Conservation (phyloP, 2,797 vertebrate species). For the Microtus californicus region DNA sequence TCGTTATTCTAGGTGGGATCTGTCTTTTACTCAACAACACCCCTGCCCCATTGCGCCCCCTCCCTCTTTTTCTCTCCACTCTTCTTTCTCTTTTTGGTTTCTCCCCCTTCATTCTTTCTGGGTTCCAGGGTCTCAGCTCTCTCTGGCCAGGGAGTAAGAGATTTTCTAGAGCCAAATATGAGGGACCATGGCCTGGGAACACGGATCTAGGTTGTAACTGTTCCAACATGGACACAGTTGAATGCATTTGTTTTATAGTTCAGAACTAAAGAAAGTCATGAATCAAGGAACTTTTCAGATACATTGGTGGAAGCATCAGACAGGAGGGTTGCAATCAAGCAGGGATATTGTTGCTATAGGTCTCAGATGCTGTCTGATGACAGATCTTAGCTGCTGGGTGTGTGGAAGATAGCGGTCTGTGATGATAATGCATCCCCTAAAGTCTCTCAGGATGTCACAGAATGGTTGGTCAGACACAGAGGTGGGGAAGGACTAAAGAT, state of each 20-base stretch:
- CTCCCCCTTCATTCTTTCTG: background rate
- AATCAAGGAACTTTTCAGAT: background rate
- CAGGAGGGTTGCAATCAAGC: background rate
- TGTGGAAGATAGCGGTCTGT: background rate
- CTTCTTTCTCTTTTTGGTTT: background rate
- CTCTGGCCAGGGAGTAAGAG: background rate
- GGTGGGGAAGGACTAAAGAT: background rate
- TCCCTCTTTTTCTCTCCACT: background rate
- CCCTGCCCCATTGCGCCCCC: background rate
- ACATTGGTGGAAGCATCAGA: background rate
- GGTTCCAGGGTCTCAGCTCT: background rate
- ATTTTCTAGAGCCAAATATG: background rate
- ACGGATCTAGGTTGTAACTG: background rate
- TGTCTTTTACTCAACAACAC: background rate
- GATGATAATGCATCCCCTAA: too few species aligned
- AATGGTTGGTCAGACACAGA: background rate
- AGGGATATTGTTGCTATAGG: background rate
- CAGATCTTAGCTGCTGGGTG: background rate
- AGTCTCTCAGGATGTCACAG: background rate
- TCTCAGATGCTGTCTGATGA: background rate
- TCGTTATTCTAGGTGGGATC: background rate
- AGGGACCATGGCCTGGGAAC: background rate
- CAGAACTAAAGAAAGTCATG: background rate
- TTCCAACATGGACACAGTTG: background rate
- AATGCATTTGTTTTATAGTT: background rate